Evolutionary conservation across 1,140 invertebrate species (phyloP), one percentile per base, ranked within the genome.

Genomic region (Anadara kagoshimensis): DNA sequence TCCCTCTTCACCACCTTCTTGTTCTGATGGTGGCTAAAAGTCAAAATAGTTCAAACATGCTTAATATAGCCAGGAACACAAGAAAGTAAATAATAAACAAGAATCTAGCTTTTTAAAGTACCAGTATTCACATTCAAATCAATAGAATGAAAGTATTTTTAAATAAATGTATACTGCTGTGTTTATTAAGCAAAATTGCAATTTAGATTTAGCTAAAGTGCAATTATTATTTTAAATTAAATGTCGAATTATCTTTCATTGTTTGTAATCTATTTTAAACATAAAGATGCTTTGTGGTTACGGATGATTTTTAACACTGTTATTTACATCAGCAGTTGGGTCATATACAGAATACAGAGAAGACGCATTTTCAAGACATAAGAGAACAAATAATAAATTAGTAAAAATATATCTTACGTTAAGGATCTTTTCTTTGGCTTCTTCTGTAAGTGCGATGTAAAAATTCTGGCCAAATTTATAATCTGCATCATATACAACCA

Each of bases 401-500:
- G 29, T 36, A 36, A 36, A 36, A 36, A 36, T 36, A 2, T 58
- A 49, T 80, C 83, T 81, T 79, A 89, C 85, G 82, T 86, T 82
- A 0, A 86, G 78, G 11, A 88, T 64, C 24, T 78, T 69, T 54
- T 88, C 83, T 67, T 88, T 89, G 7, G 87, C 83, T 63, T 89
- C 88, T 62, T 87, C 87, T 26, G 87, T 84, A 5, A 87, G 56
- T 8, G 84, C 83, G 45, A 89, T 81, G 70, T 82, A 83, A 75
- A 89, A 90, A 76, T 89, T 90, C 68, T 89, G 85, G 29, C 87
- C 88, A 82, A 74, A 84, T 64, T 85, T 86, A 72, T 86, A 89
- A 44, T 90, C 88, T 58, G 65, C 75, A 76, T 90, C 89, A 76
- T 86, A 88, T 16, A 87, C 81, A 12, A 90, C 69, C 56, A 89